These are phyloP conservation scores for Drosophila ercepeae DNA, from an alignment of 1,140 invertebrate species.

Conservation along the genomic window DNA sequence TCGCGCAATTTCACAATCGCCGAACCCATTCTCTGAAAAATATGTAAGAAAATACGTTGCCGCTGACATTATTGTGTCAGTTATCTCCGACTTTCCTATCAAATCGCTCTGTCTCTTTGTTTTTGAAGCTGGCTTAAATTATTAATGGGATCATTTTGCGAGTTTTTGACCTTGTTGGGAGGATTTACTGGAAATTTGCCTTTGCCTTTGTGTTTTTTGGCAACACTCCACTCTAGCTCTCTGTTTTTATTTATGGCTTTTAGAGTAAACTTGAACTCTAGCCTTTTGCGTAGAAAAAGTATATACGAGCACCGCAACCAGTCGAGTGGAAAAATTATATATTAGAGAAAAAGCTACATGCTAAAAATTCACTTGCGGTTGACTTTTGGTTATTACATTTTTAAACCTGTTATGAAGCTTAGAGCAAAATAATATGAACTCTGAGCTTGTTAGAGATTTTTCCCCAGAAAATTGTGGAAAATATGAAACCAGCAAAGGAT, in stretches of 20 bases:
- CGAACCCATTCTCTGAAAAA: background rate
- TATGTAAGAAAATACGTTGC: constrained; percentile 30
- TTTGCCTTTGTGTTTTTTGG: constrained; percentile 1
- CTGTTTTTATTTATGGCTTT: constrained; percentile 24
- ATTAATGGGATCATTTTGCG: constrained; percentile 6
- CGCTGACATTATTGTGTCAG: constrained; percentile 60
- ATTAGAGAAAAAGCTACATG: constrained; percentile 4
- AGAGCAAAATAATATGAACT: too few species aligned
- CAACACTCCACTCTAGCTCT: background rate
- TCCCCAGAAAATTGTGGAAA: too few species aligned
- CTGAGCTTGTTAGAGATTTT: too few species aligned
- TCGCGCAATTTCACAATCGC: constrained; percentile 61
- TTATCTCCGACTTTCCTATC: constrained; percentile 9
- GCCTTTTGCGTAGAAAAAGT: constrained; percentile 5
- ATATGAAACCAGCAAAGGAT: background rate
- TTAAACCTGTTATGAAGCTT: background rate
- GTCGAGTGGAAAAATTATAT: constrained; percentile 28
- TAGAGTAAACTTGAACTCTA: constrained; percentile 5
- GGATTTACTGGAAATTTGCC: background rate
- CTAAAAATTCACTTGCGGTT: constrained; percentile 5
- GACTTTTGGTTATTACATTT: background rate
- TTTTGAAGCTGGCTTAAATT: constrained; percentile 6
- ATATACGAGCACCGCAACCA: constrained; percentile 9
- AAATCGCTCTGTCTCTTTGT: constrained; percentile 24
- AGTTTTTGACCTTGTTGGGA: constrained; percentile 20